Percentiles rank a stretch among this genome's conserved stretches.
phyloP scores from a whole-genome alignment of 2,113 vertebrate species.

The Chaenogobius annularis region DNA sequence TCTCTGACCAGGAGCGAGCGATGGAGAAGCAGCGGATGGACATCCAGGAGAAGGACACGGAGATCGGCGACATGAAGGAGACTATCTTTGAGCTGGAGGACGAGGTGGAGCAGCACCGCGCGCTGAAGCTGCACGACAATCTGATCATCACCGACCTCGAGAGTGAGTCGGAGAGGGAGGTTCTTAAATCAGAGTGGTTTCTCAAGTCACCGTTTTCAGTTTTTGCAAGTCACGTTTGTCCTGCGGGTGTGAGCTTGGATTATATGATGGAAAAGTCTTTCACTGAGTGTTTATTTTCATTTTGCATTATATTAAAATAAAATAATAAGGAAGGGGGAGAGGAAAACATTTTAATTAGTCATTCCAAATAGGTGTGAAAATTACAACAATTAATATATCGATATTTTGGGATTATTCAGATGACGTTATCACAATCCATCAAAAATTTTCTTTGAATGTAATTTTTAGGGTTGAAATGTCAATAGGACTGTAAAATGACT shows the following conservation, averaged over 20 bases:
- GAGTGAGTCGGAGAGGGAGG: conserved; percentile 78
- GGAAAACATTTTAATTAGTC: no score
- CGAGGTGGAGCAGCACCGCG: conserved; percentile 94
- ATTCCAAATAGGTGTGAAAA: no score
- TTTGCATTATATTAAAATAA: no score
- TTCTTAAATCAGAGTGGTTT: not conserved
- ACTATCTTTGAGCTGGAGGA: conserved; percentile 96
- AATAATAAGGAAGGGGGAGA: no score
- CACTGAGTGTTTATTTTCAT: no score
- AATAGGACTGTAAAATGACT: no score
- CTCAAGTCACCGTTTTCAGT: not conserved
- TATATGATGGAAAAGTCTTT: no score
- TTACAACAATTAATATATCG: no score
- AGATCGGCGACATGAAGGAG: conserved; percentile 94
- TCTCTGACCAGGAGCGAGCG: conserved; percentile 83
- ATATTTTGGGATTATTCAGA: no score
- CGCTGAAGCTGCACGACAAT: conserved; percentile 95
- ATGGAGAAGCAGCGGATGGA: conserved; percentile 87
- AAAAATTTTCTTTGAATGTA: no score
- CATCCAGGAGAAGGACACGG: conserved; percentile 89
- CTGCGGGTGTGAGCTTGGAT: not conserved
- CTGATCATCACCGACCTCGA: conserved; percentile 93
- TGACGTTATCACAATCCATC: no score
- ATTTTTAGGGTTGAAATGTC: no score
- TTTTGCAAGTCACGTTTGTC: not conserved